Evolutionary conservation across 2,888 invertebrate genomes (phyloP), one percentile per base, ranked within the genome.

Genomic region (Drosophila hamatofila): DNA sequence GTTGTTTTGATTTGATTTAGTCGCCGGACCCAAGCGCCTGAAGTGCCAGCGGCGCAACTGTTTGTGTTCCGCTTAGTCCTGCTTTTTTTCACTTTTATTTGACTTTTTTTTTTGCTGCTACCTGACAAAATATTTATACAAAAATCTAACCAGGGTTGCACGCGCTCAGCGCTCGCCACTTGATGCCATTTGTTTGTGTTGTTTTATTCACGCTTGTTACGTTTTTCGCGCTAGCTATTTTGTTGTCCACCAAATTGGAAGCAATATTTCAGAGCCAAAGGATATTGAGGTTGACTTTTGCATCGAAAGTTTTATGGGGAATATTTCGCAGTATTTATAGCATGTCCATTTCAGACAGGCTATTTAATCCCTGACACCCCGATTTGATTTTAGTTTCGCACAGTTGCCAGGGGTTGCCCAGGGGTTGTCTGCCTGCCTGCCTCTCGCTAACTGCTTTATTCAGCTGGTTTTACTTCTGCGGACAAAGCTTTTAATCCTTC

Each of bases 51-150:
- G 49, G 27, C 39, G 71, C 78, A 79, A 74, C 37, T 63, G 77
- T 63, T 82, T 67, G 77, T 77, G 81, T 83, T 83, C 27, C 46
- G 27, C 27, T 62, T 74, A 33, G 16, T 14, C 27, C 9, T 42
- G 42, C 21, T 7, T 21, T 42, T 33, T 0, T 3, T 14, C 1
- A 1, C 12, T 18, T 39, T 41, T 27, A 42, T 42, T 25, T 23
- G n/a, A n/a, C n/a, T 16, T 1, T 9, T 9, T 44, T 56, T 56
- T 27, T 14, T 58, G 49, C 48, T 54, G 51, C 68, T 73, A 80
- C 86, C 84, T 86, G 88, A 68, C 80, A 75, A 73, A 83, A 84
- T 84, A 81, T 84, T 84, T 88, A 81, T 86, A 86, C 80, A 82
- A 78, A 85, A 84, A 82, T 78, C 60, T 71, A 57, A 49, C 56